Evolutionary conservation across 2,113 vertebrate species (phyloP), one percentile per base, ranked within the genome.

Genomic region (Arothron firmamentum): DNA sequence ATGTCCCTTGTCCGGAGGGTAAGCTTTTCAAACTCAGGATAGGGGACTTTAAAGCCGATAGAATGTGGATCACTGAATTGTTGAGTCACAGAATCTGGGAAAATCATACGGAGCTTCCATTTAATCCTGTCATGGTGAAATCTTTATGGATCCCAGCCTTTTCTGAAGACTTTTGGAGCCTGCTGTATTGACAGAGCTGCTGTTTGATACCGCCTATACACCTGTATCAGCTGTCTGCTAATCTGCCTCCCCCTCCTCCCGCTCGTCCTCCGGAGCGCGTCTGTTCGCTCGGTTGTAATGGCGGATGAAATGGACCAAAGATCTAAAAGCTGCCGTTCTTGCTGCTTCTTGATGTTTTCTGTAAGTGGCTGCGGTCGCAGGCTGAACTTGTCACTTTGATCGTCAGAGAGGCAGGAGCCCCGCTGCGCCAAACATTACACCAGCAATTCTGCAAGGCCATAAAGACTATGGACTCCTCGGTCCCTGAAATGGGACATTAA

Each of bases 401-500:
- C 82, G 80, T 86, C 68, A 60, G 61, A 78, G 78, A 86, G 84
- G 69, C 74, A 80, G 80, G 54, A 71, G 48, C 43, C 85, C 84
- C 53, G 76, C 85, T 86, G 90, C 58, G 85, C 79, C 80, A 61
- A 46, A 89, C 83, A 85, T 88, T 80, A 86, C 81, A 75, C 68
- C 77, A 79, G 72, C 77, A 81, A 80, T 82, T 83, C 77, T 68
- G 51, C 6, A 21, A 42, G 48, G 61, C 66, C 73, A 83, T 85
- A 79, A 84, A 78, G 87, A 86, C 88, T 72, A 71, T 71, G 83
- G 72, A 79, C 74, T 88, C 85, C 77, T 73, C 80, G 85, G 82
- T 78, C 84, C 85, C 83, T 88, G 85, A 86, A 90, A 90, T 90
- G 87, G 86, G 85, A 89, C 90, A 91, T 91, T 88, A 88, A 88